These are phyloP conservation scores for Typhlichthys eigenmanni DNA, from an alignment of 2,797 vertebrate genomes.

Conservation along the genomic window DNA sequence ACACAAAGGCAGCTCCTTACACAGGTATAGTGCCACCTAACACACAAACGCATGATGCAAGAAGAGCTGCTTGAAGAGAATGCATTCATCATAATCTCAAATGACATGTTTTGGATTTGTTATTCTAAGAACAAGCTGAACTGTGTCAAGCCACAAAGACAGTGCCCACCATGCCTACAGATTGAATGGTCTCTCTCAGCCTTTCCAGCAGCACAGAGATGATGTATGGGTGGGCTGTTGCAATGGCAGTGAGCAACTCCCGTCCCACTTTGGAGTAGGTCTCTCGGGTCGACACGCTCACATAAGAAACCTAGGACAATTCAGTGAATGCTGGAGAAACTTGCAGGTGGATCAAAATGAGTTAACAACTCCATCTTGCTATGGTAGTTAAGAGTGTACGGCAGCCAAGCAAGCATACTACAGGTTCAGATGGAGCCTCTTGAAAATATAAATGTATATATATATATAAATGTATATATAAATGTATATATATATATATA, in stretches of 20 bases:
- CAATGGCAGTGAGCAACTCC: slow-evolving; percentile 89
- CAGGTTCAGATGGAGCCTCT: no score
- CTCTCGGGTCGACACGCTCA: slow-evolving; percentile 90
- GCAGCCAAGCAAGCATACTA: no score
- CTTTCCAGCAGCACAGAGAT: slow-evolving; percentile 89
- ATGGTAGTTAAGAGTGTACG: no score
- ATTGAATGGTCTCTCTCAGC: slow-evolving; percentile 88
- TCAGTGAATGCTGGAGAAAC: not conserved
- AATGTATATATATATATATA: no score
- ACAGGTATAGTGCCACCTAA: slow-evolving; percentile 93
- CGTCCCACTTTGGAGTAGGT: slow-evolving; percentile 95
- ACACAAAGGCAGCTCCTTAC: slow-evolving; percentile 93
- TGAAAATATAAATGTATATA: no score
- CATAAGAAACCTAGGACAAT: slow-evolving; percentile 86
- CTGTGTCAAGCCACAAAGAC: not conserved
- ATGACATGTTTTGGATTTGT: no score
- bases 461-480: no score
- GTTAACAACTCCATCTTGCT: not conserved
- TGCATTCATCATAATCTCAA: no score
- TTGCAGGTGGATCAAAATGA: not conserved
- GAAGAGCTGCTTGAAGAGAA: not conserved
- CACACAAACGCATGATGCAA: slow-evolving; percentile 8
- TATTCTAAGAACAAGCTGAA: not conserved
- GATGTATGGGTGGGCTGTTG: slow-evolving; percentile 83
- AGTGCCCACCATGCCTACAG: slow-evolving; percentile 91